Percentiles rank a stretch among this genome's conserved stretches.
Conservation (phyloP, 30 jellyfish, hydroid and myxozoan genomes). For the Cassiopea andromeda region DNA sequence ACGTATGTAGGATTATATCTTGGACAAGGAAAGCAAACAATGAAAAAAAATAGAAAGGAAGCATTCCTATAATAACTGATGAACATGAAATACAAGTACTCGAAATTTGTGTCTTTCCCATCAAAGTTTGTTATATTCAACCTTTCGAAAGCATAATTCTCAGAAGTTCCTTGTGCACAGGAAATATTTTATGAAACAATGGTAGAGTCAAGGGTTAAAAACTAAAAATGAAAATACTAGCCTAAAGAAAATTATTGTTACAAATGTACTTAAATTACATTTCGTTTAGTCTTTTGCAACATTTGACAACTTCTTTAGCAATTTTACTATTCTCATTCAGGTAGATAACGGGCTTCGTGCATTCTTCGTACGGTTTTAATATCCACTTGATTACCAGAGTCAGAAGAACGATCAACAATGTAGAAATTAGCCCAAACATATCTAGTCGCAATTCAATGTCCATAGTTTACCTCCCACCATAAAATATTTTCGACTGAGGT, state of each 20-base stretch:
- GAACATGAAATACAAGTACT: background rate
- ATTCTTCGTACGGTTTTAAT: slow-evolving; percentile 42
- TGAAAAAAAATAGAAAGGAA: background rate
- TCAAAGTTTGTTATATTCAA: no score
- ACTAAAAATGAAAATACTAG: no score
- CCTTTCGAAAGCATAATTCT: no score
- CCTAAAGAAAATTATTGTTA: background rate
- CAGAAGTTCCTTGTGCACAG: no score
- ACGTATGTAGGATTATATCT: slow-evolving; percentile 85
- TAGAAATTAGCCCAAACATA: slow-evolving; percentile 27
- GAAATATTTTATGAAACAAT: no score
- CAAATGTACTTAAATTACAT: slow-evolving; percentile 8
- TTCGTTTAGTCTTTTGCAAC: slow-evolving; percentile 51
- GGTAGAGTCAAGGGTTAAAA: no score
- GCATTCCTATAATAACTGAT: background rate
- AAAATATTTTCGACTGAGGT: background rate
- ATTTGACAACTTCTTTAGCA: slow-evolving; percentile 12
- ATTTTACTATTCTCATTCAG: slow-evolving; percentile 29
- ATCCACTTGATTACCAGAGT: slow-evolving; percentile 37
- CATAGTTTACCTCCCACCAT: background rate
- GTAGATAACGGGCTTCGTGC: slow-evolving; percentile 40
- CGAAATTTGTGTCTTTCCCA: no score
- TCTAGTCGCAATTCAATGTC: slow-evolving; percentile 28
- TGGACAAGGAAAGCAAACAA: background rate
- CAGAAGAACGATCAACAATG: slow-evolving; percentile 20